phyloP scores from a whole-genome alignment of 2,797 vertebrate genomes.

The Rallus crepitans region DNA sequence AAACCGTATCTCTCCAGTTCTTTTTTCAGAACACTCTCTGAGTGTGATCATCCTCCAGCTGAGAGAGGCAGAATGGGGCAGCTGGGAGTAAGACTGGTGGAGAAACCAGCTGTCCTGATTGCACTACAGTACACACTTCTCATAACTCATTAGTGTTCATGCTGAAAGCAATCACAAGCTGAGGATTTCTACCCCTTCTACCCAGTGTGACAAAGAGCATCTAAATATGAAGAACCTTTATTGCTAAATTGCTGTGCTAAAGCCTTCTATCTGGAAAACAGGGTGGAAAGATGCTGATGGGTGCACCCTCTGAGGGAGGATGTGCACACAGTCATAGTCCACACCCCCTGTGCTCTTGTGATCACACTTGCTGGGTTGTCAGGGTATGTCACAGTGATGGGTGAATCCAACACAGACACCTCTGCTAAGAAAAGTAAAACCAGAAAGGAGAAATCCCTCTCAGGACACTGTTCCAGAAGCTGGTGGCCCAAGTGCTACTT shows the following conservation, averaged over 20 bases:
- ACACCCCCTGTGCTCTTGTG: background rate
- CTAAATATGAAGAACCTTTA: background rate
- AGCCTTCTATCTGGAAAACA: background rate
- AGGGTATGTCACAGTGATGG: background rate
- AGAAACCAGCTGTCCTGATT: background rate
- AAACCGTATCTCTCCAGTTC: background rate
- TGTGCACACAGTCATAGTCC: background rate
- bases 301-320: background rate
- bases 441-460: background rate
- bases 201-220: background rate
- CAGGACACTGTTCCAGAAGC: background rate
- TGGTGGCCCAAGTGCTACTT: background rate
- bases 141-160: background rate
- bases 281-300: background rate
- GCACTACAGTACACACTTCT: background rate
- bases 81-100: background rate
- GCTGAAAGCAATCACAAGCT: background rate
- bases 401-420: background rate
- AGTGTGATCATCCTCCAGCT: background rate
- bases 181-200: background rate
- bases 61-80: background rate
- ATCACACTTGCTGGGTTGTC: background rate
- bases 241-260: background rate
- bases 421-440: background rate
- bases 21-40: background rate